A percentile compares a stretch with the other conserved stretches of the same genome.
phyloP scores from a whole-genome alignment of 2,797 vertebrate species.

The Rhinatrema bivittatum region DNA sequence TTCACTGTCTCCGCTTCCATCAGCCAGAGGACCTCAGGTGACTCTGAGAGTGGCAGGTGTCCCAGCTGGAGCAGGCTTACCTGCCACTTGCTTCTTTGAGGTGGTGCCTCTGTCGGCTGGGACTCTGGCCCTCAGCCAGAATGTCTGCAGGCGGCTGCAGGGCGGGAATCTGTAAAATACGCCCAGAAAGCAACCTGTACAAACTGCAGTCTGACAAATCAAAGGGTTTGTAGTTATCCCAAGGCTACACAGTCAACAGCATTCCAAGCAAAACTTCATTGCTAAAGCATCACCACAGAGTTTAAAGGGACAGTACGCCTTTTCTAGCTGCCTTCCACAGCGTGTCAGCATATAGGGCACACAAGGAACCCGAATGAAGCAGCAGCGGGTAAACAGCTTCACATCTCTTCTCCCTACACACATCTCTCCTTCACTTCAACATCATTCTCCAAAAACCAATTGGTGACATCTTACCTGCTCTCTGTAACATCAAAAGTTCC shows the following conservation, averaged over 20 bases:
- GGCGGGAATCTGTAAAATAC: constrained; percentile 42
- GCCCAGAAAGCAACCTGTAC: constrained; percentile 35
- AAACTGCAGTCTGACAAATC: constrained; percentile 37
- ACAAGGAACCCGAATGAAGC: no score
- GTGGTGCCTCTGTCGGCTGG: constrained; percentile 36
- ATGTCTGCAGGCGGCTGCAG: constrained; percentile 39
- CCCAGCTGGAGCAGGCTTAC: constrained; percentile 16
- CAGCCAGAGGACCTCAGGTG: constrained; percentile 4
- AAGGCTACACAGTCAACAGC: constrained; percentile 40
- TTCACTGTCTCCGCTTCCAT: constrained; percentile 6
- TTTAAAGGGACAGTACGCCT: constrained; percentile 19
- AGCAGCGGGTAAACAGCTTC: no score
- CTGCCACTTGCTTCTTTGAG: constrained; percentile 26
- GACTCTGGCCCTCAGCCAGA: constrained; percentile 25
- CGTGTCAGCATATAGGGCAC: no score
- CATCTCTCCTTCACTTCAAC: no score
- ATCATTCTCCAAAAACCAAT: no score
- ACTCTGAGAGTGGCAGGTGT: constrained; percentile 9
- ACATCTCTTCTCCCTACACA: no score
- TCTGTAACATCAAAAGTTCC: no score
- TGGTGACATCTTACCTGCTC: no score
- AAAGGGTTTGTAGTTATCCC: constrained; percentile 32
- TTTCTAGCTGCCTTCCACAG: not conserved
- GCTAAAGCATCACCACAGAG: constrained; percentile 19
- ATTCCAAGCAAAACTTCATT: constrained; percentile 26